These are phyloP conservation scores for Galerucella calmariensis DNA, from an alignment of 2,888 invertebrate species.

Conservation along the genomic window DNA sequence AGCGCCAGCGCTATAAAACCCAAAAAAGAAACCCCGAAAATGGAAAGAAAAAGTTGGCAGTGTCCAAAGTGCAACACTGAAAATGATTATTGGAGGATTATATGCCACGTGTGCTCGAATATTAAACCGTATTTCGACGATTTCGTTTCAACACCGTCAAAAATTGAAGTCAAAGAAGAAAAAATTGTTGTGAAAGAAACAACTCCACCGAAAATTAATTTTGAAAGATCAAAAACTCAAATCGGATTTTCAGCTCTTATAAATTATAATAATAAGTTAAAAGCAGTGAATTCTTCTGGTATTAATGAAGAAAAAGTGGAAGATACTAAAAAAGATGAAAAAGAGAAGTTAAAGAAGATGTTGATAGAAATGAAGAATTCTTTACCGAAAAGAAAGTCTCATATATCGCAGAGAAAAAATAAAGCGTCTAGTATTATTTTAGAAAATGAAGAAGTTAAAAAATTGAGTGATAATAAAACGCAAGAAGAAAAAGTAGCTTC, in stretches of 20 bases:
- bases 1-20: slow-evolving; percentile 59
- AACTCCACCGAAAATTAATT: slow-evolving; percentile 50
- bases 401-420: slow-evolving; percentile 53
- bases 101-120: slow-evolving; percentile 72
- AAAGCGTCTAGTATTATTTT: slow-evolving; percentile 59
- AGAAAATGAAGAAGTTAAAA: slow-evolving; percentile 58
- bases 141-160: slow-evolving; percentile 47
- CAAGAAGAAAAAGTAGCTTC: slow-evolving; percentile 59
- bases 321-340: slow-evolving; percentile 66
- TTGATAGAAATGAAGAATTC: slow-evolving; percentile 83
- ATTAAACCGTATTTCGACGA: slow-evolving; percentile 67
- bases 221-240: slow-evolving; percentile 63
- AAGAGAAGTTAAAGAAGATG: slow-evolving; percentile 75
- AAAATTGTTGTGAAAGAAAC: slow-evolving; percentile 44
- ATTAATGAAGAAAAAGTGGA: slow-evolving; percentile 28
- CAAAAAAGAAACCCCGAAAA: slow-evolving; percentile 56
- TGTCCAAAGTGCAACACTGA: slow-evolving; percentile 72
- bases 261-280: slow-evolving; percentile 63
- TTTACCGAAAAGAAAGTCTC: slow-evolving; percentile 69
- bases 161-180: slow-evolving; percentile 36
- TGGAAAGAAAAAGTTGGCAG: slow-evolving; percentile 67
- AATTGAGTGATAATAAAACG: slow-evolving; percentile 40
- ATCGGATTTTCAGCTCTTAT: slow-evolving; percentile 62
- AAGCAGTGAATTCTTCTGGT: slow-evolving; percentile 61
- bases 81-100: slow-evolving; percentile 72